Evolutionary conservation across 2,888 invertebrate species (phyloP).

Genomic region (Julus scandinavius): DNA sequence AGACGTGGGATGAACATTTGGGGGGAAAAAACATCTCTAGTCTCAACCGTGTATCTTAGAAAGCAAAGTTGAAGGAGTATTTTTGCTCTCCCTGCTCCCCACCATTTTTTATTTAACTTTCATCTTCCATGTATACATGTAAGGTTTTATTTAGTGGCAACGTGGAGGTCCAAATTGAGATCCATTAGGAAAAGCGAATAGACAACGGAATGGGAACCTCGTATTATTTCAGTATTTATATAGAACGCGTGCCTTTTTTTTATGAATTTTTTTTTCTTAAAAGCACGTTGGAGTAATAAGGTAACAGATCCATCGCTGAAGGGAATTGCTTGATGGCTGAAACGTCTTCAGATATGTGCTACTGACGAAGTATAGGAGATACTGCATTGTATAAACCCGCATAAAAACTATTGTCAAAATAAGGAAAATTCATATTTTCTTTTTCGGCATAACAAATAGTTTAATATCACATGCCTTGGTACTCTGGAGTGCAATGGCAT

Average conservation of each 20-base stretch:
- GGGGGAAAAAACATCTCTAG: not conserved
- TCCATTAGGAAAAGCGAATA: not conserved
- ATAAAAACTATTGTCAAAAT: not conserved
- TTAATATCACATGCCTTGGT: not conserved
- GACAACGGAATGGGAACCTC: not conserved
- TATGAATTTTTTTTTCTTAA: conserved; percentile 1
- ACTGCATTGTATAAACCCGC: not conserved
- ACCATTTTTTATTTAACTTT: not conserved
- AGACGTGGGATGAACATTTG: not conserved
- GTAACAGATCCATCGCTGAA: not conserved
- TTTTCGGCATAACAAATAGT: not conserved
- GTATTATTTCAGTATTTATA: not conserved
- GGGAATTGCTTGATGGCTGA: not conserved
- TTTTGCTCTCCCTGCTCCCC: not conserved
- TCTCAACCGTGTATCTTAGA: not conserved
- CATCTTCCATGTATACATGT: not conserved
- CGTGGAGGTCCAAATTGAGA: not conserved
- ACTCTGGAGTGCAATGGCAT: not conserved
- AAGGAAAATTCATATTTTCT: not conserved
- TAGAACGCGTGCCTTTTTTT: not conserved
- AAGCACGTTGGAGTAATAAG: conserved; percentile 12
- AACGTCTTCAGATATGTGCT: not conserved
- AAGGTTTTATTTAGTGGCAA: not conserved
- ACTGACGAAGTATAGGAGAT: not conserved
- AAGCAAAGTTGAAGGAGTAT: not conserved